Conservation (phyloP, 2,113 vertebrate genomes). For the Neopipo cinnamomea region DNA sequence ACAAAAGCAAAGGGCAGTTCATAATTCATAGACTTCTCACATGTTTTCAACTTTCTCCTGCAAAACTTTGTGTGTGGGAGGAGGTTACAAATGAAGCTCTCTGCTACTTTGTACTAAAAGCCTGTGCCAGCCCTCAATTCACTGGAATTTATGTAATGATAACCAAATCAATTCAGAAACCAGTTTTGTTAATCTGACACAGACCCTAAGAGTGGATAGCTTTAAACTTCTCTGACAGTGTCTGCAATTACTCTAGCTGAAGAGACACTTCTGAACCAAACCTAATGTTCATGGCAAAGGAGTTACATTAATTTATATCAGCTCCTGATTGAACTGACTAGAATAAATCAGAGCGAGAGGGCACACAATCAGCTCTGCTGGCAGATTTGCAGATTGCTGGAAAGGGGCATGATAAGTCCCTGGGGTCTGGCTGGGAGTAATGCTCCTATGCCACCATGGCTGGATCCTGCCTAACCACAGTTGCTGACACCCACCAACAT, state of each 20-base stretch:
- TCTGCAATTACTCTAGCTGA: slow-evolving; percentile 43
- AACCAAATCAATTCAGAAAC: slow-evolving; percentile 50
- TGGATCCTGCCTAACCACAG: not conserved
- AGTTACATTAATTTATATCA: slow-evolving; percentile 55
- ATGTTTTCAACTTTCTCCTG: not conserved
- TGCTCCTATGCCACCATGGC: not conserved
- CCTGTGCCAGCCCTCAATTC: not conserved
- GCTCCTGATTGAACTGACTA: slow-evolving; percentile 38
- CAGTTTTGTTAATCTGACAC: slow-evolving; percentile 38
- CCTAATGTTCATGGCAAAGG: slow-evolving; percentile 9
- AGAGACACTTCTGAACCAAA: slow-evolving; percentile 47
- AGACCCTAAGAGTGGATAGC: not conserved
- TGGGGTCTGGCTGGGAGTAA: slow-evolving; percentile 19
- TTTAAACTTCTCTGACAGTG: slow-evolving; percentile 26
- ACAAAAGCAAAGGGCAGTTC: slow-evolving; percentile 30
- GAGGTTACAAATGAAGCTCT: slow-evolving; percentile 21
- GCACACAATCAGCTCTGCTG: slow-evolving; percentile 35
- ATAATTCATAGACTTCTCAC: not conserved
- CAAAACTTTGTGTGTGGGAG: slow-evolving; percentile 17
- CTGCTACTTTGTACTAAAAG: not conserved
- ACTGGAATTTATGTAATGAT: slow-evolving; percentile 33
- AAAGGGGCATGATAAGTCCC: slow-evolving; percentile 7
- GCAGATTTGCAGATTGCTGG: slow-evolving; percentile 45
- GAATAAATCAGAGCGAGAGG: slow-evolving; percentile 41
- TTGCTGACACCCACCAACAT: not conserved